Base-by-base conservation (phyloP, 2,113 vertebrate species). In the Sphaerodactylus townsendi region DNA sequence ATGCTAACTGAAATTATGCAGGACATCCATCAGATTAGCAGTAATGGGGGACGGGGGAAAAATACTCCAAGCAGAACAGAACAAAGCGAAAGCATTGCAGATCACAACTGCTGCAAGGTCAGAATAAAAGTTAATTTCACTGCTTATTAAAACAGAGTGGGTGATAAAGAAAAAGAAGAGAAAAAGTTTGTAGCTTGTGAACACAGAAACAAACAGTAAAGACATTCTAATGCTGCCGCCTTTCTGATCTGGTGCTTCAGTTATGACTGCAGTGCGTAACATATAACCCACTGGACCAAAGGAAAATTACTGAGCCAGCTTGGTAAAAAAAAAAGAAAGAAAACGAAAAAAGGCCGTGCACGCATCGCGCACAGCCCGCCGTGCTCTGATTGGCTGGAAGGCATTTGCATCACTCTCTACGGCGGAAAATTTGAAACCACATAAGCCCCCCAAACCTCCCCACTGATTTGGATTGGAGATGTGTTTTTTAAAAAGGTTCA, bases 1-100 rank as follows among this genome's bases (percentile, higher is more conserved):
- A 6, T 66, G 84, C 74, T 91, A 79, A 65, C 3, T 81, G 71
- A 41, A 88, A 87, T 89, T 90, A 86, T 68, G 50, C 9, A 84
- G 75, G 6, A 25, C 81, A 89, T 84, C 84, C 75, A 80, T 86
- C 90, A 91, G 83, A 91, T 81, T 66, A 85, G 79, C 44, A n/a
- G 66, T 19, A 88, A 78, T 19, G 77, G 72, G 79, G 59, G 68
- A 84, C 48, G 59, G 33, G 79, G 81, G 70, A 69, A 74, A 71
- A 17, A 30, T 37, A 41, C 17, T 15, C 77, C 81, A 81, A 85
- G 85, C 81, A 85, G 0, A 59, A 79, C 3, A 0, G 83, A 74
- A 74, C n/a, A 48, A 88, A 88, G 86, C 21, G 74, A 81, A 0
- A 0, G 81, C 82, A 59, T 70, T 0, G 0, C 19, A 72, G 56